These are phyloP conservation scores for Sebastes taczanowskii DNA, from an alignment of 2,797 vertebrate genomes.

Conservation along the genomic window DNA sequence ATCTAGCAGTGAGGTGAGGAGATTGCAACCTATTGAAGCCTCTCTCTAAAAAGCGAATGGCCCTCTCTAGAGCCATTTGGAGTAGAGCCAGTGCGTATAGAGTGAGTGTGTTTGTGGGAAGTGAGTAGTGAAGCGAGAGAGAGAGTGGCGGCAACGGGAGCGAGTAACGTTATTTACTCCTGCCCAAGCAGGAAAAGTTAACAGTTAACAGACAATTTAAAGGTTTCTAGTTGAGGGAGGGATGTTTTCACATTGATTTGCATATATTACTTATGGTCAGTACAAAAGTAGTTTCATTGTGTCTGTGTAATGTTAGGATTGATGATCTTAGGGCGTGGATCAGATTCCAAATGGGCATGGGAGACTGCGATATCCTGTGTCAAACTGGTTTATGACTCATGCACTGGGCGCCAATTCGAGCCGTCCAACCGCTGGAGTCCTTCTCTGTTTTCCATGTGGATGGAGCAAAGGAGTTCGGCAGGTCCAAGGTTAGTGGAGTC, in stretches of 20 bases:
- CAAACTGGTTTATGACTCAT: background rate
- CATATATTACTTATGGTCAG: background rate
- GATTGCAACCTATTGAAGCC: too few relatives aligned
- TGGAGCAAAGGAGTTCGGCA: background rate
- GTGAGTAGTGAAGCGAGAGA: too few relatives aligned
- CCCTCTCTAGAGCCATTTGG: too few relatives aligned
- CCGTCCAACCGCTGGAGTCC: background rate
- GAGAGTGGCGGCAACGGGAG: too few relatives aligned
- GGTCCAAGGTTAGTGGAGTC: background rate
- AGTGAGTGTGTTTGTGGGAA: too few relatives aligned
- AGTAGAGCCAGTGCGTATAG: too few relatives aligned
- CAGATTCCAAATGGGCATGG: fast-evolving
- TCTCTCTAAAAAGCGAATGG: too few relatives aligned
- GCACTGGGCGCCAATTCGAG: fast-evolving
- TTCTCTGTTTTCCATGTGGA: background rate
- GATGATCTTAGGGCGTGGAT: background rate
- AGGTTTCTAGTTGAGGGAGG: too few relatives aligned
- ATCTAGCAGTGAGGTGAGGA: too few relatives aligned
- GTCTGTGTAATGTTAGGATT: background rate
- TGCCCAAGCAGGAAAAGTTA: too few relatives aligned
- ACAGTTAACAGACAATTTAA: too few relatives aligned
- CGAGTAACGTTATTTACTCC: fast-evolving
- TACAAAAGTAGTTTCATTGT: background rate
- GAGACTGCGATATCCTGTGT: too few relatives aligned
- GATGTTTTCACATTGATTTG: background rate